These are phyloP conservation scores for Erebia palarica DNA, from an alignment of 2,888 invertebrate genomes.

Conservation along the genomic window DNA sequence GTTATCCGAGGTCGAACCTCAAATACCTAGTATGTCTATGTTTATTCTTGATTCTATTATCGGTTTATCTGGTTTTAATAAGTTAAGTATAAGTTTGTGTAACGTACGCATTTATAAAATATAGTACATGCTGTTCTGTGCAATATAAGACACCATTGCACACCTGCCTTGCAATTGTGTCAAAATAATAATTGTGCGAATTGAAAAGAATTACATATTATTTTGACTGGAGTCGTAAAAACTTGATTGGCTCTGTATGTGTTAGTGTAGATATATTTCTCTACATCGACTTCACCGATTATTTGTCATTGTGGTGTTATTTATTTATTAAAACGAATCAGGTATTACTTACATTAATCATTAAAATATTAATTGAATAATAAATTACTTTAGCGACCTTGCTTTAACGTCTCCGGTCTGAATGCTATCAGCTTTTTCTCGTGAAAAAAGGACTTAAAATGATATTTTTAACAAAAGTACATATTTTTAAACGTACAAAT, in stretches of 20 bases:
- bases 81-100: conserved; percentile 12
- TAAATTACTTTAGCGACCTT: background rate
- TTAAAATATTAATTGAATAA: background rate
- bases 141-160: background rate
- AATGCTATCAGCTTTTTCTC: conserved; percentile 6
- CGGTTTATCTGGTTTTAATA: conserved; percentile 9
- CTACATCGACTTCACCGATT: no score
- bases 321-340: background rate
- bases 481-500: background rate
- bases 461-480: background rate
- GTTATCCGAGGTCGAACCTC: conserved; percentile 5
- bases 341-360: background rate
- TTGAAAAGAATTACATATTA: background rate
- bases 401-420: background rate
- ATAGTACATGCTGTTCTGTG: background rate
- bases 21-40: background rate
- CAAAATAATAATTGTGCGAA: background rate
- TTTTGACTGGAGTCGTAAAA: background rate
- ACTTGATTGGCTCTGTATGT: background rate
- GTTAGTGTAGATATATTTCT: no score
- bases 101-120: background rate
- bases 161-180: background rate
- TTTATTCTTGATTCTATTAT: conserved; percentile 2
- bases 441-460: background rate
- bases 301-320: background rate